Evolutionary conservation across 2,797 vertebrate species (phyloP).

Genomic region (Tapera naevia): DNA sequence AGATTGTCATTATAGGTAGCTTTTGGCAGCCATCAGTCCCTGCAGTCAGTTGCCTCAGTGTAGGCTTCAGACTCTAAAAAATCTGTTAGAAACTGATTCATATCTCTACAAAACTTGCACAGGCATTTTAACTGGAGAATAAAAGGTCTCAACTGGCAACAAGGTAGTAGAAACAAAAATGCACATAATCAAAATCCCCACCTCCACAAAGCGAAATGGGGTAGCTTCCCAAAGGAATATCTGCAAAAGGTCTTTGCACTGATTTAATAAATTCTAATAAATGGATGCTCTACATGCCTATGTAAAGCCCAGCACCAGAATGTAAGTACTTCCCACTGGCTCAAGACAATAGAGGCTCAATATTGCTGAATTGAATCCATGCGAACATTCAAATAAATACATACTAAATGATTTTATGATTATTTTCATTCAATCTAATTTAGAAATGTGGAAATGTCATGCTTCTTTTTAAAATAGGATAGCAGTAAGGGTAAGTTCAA

Average conservation of each 20-base stretch:
- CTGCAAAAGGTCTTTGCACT: neutral
- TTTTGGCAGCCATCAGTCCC: neutral
- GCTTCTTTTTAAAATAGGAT: neutral
- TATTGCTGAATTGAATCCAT: constrained; percentile 19
- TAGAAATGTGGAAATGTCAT: neutral
- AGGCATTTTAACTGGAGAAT: neutral
- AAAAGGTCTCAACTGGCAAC: neutral
- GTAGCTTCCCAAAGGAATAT: neutral
- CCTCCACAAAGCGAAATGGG: neutral
- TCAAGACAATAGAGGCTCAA: constrained; percentile 21
- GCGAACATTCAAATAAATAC: constrained; percentile 12
- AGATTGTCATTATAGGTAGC: neutral
- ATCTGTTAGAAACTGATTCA: neutral
- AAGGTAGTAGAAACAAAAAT: neutral
- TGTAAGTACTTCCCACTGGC: constrained; percentile 16
- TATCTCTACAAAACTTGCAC: neutral
- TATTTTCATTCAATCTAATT: constrained; percentile 5
- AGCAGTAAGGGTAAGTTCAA: neutral
- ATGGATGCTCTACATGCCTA: neutral
- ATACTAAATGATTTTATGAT: constrained; percentile 27
- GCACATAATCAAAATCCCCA: neutral
- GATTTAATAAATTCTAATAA: neutral
- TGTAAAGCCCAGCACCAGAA: constrained; percentile 18
- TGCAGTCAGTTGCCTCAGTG: neutral
- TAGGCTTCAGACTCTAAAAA: neutral